These are phyloP conservation scores for Pristionchus mayeri DNA, from an alignment of 2,888 invertebrate species.

Conservation along the genomic window DNA sequence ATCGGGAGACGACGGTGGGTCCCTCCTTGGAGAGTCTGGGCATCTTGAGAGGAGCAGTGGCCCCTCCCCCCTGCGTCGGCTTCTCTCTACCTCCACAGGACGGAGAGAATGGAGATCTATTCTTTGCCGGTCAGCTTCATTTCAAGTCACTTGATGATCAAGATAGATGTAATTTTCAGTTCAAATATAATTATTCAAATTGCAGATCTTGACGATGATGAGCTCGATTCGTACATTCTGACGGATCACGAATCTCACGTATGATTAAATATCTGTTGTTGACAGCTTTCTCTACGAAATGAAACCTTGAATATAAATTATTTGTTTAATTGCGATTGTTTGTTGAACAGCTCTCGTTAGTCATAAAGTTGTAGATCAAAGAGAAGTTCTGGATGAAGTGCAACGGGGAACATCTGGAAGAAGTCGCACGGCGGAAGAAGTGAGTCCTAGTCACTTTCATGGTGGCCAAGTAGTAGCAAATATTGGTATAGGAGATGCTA, in stretches of 20 bases:
- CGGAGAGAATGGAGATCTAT: constrained; percentile 54
- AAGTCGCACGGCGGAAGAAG: constrained; percentile 85
- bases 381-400: constrained; percentile 89
- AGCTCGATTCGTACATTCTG: constrained; percentile 83
- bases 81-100: constrained; percentile 40
- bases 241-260: constrained; percentile 81
- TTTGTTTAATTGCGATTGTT: too few relatives aligned
- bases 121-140: constrained; percentile 55
- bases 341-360: neutral
- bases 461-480: too few relatives aligned
- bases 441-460: too few relatives aligned
- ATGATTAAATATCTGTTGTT: neutral
- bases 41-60: constrained; percentile 52
- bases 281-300: too few relatives aligned
- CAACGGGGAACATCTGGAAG: constrained; percentile 89
- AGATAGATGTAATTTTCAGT: neutral
- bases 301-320: neutral
- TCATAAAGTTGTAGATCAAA: constrained; percentile 80
- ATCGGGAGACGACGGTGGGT: constrained; percentile 50
- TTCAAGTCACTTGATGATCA: neutral
- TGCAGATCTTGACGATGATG: constrained; percentile 87
- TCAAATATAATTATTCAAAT: constrained; percentile 2
- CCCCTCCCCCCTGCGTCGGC: neutral
- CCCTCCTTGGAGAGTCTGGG: constrained; percentile 72
- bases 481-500: neutral